Percentiles rank a stretch among this genome's conserved stretches.
phyloP scores from a whole-genome alignment of 2,888 invertebrate genomes.

The Protophormia terraenovae region DNA sequence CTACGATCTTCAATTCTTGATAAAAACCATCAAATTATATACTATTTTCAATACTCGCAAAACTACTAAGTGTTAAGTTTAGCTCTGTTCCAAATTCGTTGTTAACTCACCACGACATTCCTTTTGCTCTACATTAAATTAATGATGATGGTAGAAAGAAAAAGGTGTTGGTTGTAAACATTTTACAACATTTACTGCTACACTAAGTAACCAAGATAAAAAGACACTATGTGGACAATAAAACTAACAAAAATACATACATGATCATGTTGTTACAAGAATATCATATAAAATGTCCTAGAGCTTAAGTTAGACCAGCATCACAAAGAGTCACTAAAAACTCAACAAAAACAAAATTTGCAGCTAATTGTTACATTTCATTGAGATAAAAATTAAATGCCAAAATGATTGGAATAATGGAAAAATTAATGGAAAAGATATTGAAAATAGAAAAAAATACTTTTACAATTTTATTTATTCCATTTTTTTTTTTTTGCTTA shows the following conservation, averaged over 20 bases:
- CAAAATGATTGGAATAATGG: constrained; percentile 52
- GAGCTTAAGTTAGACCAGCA: no score
- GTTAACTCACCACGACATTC: background rate
- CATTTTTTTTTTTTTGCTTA: background rate
- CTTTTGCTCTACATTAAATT: constrained; percentile 29
- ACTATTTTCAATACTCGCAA: no score
- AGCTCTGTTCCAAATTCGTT: background rate
- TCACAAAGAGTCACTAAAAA: background rate
- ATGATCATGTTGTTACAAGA: constrained; percentile 10
- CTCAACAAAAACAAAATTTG: constrained; percentile 23
- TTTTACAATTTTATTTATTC: background rate
- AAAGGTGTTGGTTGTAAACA: constrained; percentile 45
- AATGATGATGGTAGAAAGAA: background rate
- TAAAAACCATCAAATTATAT: no score
- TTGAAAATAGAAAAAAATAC: background rate
- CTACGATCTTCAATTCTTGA: no score
- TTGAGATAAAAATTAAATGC: constrained; percentile 50
- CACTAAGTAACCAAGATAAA: constrained; percentile 43
- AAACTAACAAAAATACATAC: background rate
- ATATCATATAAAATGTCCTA: no score
- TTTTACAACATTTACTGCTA: constrained; percentile 46
- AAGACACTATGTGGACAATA: background rate
- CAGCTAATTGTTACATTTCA: constrained; percentile 58
- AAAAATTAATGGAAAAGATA: constrained; percentile 44
- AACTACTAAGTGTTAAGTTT: no score